Conservation (phyloP, 2,113 vertebrate species). For the Pterocles orientalis region DNA sequence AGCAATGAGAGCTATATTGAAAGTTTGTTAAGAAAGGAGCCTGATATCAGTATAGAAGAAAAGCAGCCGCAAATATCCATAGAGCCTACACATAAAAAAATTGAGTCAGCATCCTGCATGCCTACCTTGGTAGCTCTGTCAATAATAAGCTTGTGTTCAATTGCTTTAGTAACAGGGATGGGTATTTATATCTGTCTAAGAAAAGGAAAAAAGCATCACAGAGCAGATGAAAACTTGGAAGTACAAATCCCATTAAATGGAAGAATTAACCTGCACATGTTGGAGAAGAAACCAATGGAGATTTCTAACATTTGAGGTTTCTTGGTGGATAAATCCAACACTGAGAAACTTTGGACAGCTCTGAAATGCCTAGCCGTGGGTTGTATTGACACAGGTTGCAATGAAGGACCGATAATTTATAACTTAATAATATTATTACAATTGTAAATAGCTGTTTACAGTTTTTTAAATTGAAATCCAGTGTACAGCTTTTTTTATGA, state of each 20-base stretch:
- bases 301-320: constrained; percentile 90
- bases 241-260: constrained; percentile 92
- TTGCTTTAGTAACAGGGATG: constrained; percentile 86
- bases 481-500: constrained; percentile 81
- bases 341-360: not conserved
- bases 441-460: constrained; percentile 83
- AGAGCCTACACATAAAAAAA: constrained; percentile 82
- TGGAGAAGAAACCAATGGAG: constrained; percentile 87
- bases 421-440: constrained; percentile 76
- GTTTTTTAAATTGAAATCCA: constrained; percentile 78
- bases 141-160: constrained; percentile 85
- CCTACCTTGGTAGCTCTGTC: constrained; percentile 87
- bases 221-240: constrained; percentile 82
- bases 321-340: not conserved
- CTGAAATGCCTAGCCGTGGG: not conserved
- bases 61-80: constrained; percentile 85
- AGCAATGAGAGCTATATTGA: constrained; percentile 97
- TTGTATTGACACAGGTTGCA: constrained; percentile 40
- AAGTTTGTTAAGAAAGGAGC: constrained; percentile 88
- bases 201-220: constrained; percentile 83
- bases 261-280: constrained; percentile 82
- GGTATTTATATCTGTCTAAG: constrained; percentile 89
- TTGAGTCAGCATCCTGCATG: constrained; percentile 82
- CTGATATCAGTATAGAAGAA: constrained; percentile 90
- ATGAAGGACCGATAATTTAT: constrained; percentile 80